Base-by-base conservation (phyloP, 2,797 vertebrate genomes). In the Acanthurus tractus region DNA sequence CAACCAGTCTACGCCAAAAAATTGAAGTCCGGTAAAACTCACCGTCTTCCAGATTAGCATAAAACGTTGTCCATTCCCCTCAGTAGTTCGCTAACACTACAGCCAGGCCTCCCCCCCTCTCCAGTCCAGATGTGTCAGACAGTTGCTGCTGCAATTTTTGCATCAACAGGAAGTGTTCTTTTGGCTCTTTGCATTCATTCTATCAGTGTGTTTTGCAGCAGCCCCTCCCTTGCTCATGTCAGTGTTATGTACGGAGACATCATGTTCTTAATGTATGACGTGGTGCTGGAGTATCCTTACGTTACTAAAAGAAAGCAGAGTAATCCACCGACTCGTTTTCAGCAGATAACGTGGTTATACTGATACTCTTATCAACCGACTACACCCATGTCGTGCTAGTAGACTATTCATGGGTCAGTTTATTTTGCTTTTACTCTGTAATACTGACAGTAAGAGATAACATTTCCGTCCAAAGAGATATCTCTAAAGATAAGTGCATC, bases 141-240 rank as follows among this genome's bases (percentile, higher is more conserved):
- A 91, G 91, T 89, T 91, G 91, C 94, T 89, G 92, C 94, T 94
- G 93, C 93, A 93, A 92, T 92, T 93, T 93, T 93, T 91, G 89
- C 92, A 93, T 93, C 93, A 95, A 95, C 94, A 95, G 95, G 95
- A 96, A 95, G 94, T 95, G 91, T 93, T 93, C 89, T 93, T 93
- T 93, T 88, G 90, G 90, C 85, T 92, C 89, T 92, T 92, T 90
- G 90, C 92, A 84, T 94, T 93, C 86, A 92, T 89, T 92, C 91
- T 90, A 76, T 91, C 87, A 73, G 69, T 78, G 87, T 90, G 84
- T 92, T 92, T 89, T 40, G 81, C 71, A 58, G 88, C 90, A 82
- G 92, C 92, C 91, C 90, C 92, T 93, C 93, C 93, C 93, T 79
- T 78, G 73, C 84, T 88, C 66, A 70, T 88, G 89, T 74, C 84